Percentiles rank a stretch among this genome's conserved stretches.
These are phyloP conservation scores for Agrypnus murinus DNA, from an alignment of 2,888 invertebrate species.

Conservation along the genomic window DNA sequence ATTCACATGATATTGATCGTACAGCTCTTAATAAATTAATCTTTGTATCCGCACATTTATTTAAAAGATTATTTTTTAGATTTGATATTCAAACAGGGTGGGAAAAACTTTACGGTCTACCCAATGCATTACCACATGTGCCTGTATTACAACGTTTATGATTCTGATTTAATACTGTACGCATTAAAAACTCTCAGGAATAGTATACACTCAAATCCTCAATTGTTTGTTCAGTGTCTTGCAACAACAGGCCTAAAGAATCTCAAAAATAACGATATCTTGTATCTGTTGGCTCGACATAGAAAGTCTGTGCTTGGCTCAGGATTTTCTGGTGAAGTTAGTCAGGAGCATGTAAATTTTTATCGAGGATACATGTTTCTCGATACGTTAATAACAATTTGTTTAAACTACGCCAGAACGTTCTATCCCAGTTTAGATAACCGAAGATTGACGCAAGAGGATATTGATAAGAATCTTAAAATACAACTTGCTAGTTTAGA, in stretches of 20 bases:
- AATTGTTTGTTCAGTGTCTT: conserved; percentile 83
- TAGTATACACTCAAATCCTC: conserved; percentile 81
- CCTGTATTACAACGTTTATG: conserved; percentile 86
- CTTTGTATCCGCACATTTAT: too few relatives aligned
- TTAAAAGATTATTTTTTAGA: conserved; percentile 27
- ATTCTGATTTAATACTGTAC: conserved; percentile 83
- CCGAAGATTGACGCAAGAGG: conserved; percentile 78
- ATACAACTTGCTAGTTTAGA: conserved; percentile 86
- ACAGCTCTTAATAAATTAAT: too few relatives aligned
- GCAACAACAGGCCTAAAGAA: conserved; percentile 83
- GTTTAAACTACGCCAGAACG: conserved; percentile 87
- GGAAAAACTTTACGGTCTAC: conserved; percentile 74
- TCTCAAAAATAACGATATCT: conserved; percentile 73
- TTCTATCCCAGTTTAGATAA: conserved; percentile 84
- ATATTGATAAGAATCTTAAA: conserved; percentile 84
- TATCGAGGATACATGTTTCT: conserved; percentile 87
- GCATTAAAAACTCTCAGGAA: conserved; percentile 84
- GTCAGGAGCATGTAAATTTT: conserved; percentile 79
- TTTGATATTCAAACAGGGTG: conserved; percentile 32
- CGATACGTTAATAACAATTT: conserved; percentile 84
- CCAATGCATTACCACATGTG: conserved; percentile 89
- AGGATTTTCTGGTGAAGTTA: conserved; percentile 78
- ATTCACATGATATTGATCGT: too few relatives aligned
- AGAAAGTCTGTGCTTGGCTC: conserved; percentile 85
- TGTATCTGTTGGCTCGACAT: conserved; percentile 82